These are phyloP conservation scores for Polyodon spathula DNA, from an alignment of 2,113 vertebrate species.

Conservation along the genomic window DNA sequence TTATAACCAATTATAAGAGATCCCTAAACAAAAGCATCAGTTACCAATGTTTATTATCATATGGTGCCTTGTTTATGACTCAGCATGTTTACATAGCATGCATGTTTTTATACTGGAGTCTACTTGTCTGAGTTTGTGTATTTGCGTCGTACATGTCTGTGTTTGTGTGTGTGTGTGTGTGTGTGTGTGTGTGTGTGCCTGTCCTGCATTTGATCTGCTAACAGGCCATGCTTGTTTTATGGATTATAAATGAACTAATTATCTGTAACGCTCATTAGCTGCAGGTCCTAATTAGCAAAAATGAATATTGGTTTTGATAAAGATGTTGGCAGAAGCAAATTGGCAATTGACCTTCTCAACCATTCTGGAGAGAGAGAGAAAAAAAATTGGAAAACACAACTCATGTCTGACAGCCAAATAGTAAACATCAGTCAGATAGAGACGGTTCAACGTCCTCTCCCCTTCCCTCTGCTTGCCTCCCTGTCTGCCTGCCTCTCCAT, in stretches of 20 bases:
- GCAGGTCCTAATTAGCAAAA: slow-evolving; percentile 86
- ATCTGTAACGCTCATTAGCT: slow-evolving; percentile 81
- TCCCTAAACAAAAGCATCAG: too few relatives aligned
- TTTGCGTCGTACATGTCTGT: slow-evolving; percentile 14
- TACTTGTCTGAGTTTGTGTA: slow-evolving; percentile 18
- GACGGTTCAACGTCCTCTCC: slow-evolving; percentile 9
- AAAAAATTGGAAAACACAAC: slow-evolving; percentile 10
- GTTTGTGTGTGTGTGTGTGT: slow-evolving; percentile 19
- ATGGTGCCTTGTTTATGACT: too few relatives aligned
- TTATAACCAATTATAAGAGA: too few relatives aligned
- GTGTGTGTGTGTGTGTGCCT: slow-evolving; percentile 12
- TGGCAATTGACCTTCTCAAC: slow-evolving; percentile 75
- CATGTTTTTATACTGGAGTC: background rate
- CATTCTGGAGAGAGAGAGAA: slow-evolving; percentile 35
- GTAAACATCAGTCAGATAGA: background rate
- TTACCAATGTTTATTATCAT: too few relatives aligned
- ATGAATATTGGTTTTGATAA: slow-evolving; percentile 97
- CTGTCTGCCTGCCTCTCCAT: too few relatives aligned
- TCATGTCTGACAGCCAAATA: slow-evolving; percentile 13
- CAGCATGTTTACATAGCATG: background rate
- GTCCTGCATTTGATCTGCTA: slow-evolving; percentile 32
- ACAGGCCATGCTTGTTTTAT: slow-evolving; percentile 52
- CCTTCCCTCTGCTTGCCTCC: too few relatives aligned
- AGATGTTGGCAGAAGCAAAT: slow-evolving; percentile 64
- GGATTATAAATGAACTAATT: slow-evolving; percentile 85